Conservation (phyloP, 2,113 vertebrate species). For the Penelope pileata region DNA sequence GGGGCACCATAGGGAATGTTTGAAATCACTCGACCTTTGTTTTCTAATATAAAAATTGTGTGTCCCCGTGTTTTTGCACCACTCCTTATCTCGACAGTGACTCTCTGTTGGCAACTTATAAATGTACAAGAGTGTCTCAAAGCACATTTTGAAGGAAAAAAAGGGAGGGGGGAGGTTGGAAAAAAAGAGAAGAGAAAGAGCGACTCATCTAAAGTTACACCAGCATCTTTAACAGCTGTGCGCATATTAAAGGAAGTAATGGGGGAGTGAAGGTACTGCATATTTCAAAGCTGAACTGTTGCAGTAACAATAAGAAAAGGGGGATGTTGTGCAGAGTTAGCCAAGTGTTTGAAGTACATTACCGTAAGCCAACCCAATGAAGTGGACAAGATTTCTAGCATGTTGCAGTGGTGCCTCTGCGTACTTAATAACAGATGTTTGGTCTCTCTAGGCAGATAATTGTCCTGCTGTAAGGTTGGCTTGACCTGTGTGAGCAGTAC, state of each 20-base stretch:
- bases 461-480: slow-evolving; percentile 90
- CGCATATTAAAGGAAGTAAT: slow-evolving; percentile 69
- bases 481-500: slow-evolving; percentile 89
- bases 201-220: slow-evolving; percentile 60
- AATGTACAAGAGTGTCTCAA: slow-evolving; percentile 50
- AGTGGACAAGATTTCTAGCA: slow-evolving; percentile 91
- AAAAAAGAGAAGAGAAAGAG: slow-evolving; percentile 16
- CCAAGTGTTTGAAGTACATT: slow-evolving; percentile 91
- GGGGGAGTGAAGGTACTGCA: slow-evolving; percentile 83
- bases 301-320: slow-evolving; percentile 76
- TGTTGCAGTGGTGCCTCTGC: slow-evolving; percentile 89
- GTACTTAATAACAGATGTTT: slow-evolving; percentile 96
- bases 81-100: slow-evolving; percentile 33
- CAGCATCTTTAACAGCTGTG: slow-evolving; percentile 78
- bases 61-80: slow-evolving; percentile 50
- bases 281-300: slow-evolving; percentile 84
- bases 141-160: slow-evolving; percentile 52
- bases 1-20: neutral
- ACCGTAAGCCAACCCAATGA: slow-evolving; percentile 88
- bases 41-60: slow-evolving; percentile 28
- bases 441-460: slow-evolving; percentile 90
- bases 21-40: neutral
- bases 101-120: slow-evolving; percentile 63
- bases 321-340: slow-evolving; percentile 75
- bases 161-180: neutral